phyloP scores from a whole-genome alignment of 1,140 invertebrate genomes.

The Agrilus planipennis region DNA sequence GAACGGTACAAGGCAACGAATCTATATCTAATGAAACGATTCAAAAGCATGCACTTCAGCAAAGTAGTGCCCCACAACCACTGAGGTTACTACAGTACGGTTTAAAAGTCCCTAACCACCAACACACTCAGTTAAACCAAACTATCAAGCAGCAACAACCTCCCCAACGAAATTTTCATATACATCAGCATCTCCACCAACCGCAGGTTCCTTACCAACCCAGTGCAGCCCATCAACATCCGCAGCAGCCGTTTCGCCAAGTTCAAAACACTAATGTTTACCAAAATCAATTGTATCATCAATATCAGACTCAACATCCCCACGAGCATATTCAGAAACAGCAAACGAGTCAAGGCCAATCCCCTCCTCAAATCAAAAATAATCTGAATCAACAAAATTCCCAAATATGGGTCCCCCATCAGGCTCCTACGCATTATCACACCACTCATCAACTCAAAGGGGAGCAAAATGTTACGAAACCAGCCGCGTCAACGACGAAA shows the following conservation, averaged over 20 bases:
- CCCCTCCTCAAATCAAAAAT: slow-evolving; percentile 5
- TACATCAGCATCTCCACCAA: slow-evolving; percentile 21
- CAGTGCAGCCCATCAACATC: slow-evolving; percentile 24
- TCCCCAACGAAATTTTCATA: slow-evolving; percentile 14
- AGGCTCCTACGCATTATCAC: slow-evolving; percentile 23
- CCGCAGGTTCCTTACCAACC: slow-evolving; percentile 9
- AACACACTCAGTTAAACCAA: slow-evolving; percentile 17
- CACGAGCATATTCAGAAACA: slow-evolving; percentile 20
- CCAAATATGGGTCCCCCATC: slow-evolving; percentile 25
- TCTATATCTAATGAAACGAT: slow-evolving; percentile 14
- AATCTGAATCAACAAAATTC: slow-evolving; percentile 17
- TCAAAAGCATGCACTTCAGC: slow-evolving; percentile 25
- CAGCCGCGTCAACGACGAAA: slow-evolving; percentile 2
- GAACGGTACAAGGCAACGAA: slow-evolving; percentile 15
- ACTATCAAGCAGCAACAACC: slow-evolving; percentile 16
- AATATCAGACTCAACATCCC: slow-evolving; percentile 20
- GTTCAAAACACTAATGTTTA: slow-evolving; percentile 1
- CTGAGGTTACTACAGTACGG: slow-evolving; percentile 22
- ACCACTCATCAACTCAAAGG: slow-evolving; percentile 29
- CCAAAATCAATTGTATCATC: slow-evolving; percentile 21
- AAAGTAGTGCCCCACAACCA: slow-evolving; percentile 26
- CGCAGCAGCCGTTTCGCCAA: too few species aligned
- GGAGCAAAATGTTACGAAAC: slow-evolving; percentile 6
- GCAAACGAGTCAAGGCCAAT: slow-evolving; percentile 8
- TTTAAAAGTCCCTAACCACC: slow-evolving; percentile 23